Percentiles rank a stretch among this genome's conserved stretches.
Conservation (phyloP, 2,113 vertebrate species). For the Pantherophis guttatus region DNA sequence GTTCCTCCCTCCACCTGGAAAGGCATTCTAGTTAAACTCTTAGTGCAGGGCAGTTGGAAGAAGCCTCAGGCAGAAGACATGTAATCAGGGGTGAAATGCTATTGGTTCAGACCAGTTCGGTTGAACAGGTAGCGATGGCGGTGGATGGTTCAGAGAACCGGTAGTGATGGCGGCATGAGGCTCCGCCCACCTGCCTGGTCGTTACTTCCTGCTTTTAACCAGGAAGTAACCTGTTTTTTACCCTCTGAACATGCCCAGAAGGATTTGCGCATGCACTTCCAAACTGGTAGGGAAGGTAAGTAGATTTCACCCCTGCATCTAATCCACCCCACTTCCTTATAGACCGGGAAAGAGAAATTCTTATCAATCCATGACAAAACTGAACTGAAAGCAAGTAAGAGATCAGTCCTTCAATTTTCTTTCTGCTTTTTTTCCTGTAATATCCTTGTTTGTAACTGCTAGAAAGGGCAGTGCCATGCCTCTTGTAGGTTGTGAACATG, state of each 20-base stretch:
- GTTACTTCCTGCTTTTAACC: too few relatives aligned
- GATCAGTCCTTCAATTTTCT: neutral
- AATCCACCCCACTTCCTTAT: neutral
- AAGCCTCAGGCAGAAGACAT: neutral
- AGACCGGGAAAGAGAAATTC: neutral
- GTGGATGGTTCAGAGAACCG: too few relatives aligned
- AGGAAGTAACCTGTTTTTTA: too few relatives aligned
- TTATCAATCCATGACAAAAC: neutral
- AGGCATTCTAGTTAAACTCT: neutral
- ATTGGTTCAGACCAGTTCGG: too few relatives aligned
- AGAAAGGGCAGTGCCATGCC: neutral
- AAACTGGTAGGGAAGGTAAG: too few relatives aligned
- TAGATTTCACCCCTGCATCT: neutral
- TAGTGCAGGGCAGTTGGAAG: neutral
- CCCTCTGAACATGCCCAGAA: too few relatives aligned
- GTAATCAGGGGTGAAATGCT: neutral
- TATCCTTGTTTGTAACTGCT: neutral
- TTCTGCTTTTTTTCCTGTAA: neutral
- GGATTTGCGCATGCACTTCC: too few relatives aligned
- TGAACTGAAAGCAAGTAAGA: neutral
- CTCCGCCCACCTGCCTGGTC: too few relatives aligned
- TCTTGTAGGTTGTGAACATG: neutral
- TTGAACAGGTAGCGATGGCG: too few relatives aligned
- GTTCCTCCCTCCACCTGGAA: neutral
- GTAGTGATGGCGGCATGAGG: too few relatives aligned